Evolutionary conservation across 1,140 invertebrate species (phyloP).

Genomic region (Mizuhopecten yessoensis): DNA sequence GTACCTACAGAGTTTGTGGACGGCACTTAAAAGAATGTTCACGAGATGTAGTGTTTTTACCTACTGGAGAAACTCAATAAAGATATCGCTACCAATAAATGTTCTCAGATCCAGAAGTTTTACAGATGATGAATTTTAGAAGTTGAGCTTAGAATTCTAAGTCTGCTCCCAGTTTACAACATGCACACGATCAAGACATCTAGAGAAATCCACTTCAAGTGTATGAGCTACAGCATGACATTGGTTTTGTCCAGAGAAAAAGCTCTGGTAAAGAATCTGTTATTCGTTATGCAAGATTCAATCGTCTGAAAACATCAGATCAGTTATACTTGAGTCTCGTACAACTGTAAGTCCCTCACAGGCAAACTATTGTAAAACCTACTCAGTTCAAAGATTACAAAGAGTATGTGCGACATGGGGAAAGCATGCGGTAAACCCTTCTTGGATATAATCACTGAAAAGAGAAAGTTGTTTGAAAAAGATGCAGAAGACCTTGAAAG

Average conservation of each 20-base stretch:
- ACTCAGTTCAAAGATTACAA: background rate
- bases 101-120: too few species aligned
- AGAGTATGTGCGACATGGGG: background rate
- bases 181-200: background rate
- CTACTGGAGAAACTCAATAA: too few species aligned
- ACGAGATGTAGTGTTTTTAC: slow-evolving; percentile 53
- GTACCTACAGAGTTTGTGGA: slow-evolving; percentile 48
- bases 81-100: too few species aligned
- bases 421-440: background rate
- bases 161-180: background rate
- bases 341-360: slow-evolving; percentile 44
- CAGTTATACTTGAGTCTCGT: background rate
- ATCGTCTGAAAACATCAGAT: too few species aligned
- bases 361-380: background rate
- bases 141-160: slow-evolving; percentile 50
- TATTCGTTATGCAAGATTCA: too few species aligned
- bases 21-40: slow-evolving; percentile 55
- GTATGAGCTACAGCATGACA: background rate
- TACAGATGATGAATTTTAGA: too few species aligned
- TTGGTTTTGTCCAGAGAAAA: background rate
- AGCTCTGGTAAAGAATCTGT: background rate
- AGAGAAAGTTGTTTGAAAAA: background rate
- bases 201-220: background rate
- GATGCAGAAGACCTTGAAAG: too few species aligned
- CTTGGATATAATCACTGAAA: background rate